Evolutionary conservation across 2,797 vertebrate species (phyloP).

Genomic region (Aplochiton taeniatus): DNA sequence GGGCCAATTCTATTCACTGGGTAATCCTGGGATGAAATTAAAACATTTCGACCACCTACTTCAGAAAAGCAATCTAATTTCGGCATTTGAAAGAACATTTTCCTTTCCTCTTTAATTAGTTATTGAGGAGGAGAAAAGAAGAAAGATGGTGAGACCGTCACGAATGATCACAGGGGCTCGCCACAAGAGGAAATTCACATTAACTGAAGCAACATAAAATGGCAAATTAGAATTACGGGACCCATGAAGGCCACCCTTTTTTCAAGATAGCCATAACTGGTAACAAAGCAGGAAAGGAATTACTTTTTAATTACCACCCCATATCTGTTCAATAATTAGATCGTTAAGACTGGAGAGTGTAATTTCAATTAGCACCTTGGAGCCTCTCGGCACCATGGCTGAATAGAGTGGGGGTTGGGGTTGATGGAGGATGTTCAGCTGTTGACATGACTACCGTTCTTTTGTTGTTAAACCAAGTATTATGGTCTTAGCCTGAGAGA

Average conservation of each 20-base stretch:
- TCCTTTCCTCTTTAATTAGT: conserved; percentile 40
- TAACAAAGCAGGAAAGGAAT: conserved; percentile 55
- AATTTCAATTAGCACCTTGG: conserved; percentile 56
- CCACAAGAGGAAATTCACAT: conserved; percentile 39
- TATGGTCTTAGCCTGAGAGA: conserved; percentile 11
- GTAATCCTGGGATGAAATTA: conserved; percentile 45
- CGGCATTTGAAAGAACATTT: conserved; percentile 39
- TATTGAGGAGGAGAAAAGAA: conserved; percentile 23
- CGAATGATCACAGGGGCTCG: conserved; percentile 35
- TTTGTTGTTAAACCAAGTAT: conserved; percentile 19
- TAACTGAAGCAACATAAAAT: conserved; percentile 48
- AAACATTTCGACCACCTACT: conserved; percentile 34
- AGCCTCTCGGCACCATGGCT: conserved; percentile 21
- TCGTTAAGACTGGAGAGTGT: conserved; percentile 51
- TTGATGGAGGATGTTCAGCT: neutral
- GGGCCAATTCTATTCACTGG: conserved; percentile 10
- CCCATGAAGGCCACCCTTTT: conserved; percentile 28
- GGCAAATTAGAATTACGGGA: conserved; percentile 51
- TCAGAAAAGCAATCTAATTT: conserved; percentile 38
- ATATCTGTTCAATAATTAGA: conserved; percentile 61
- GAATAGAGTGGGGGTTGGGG: conserved; percentile 1
- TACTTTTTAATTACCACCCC: conserved; percentile 63
- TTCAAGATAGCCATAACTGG: conserved; percentile 40
- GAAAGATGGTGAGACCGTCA: conserved; percentile 18
- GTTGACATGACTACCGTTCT: conserved; percentile 13